Evolutionary conservation across 2,797 vertebrate genomes (phyloP).

Genomic region (Epinephelus coioides): DNA sequence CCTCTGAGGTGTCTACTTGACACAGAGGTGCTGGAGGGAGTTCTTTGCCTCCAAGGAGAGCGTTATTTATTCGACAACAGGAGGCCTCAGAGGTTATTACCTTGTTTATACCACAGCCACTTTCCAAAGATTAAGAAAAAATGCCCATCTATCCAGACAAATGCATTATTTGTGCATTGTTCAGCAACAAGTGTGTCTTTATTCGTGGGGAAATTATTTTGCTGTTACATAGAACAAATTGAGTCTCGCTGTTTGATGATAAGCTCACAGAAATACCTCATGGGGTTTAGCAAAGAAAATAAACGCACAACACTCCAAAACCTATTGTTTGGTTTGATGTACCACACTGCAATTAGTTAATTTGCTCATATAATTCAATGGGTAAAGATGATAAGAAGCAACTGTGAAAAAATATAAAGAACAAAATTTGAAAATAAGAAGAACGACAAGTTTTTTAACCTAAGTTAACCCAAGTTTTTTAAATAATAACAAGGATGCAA

Average conservation of each 20-base stretch:
- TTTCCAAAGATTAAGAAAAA: slow-evolving; percentile 34
- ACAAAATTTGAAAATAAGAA: neutral
- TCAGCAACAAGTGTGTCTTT: slow-evolving; percentile 14
- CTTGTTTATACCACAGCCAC: slow-evolving; percentile 44
- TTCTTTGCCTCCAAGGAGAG: slow-evolving; percentile 39
- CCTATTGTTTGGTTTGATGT: slow-evolving; percentile 15
- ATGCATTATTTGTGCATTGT: slow-evolving; percentile 20
- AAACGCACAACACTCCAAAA: neutral
- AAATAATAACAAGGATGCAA: too few species aligned
- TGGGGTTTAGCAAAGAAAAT: slow-evolving; percentile 4
- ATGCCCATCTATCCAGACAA: slow-evolving; percentile 16
- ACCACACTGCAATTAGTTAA: neutral
- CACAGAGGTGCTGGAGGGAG: slow-evolving; percentile 27
- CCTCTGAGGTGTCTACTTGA: slow-evolving; percentile 34
- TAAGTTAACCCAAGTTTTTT: too few species aligned
- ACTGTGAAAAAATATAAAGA: neutral
- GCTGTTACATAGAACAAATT: neutral
- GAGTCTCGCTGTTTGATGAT: neutral
- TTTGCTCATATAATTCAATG: neutral
- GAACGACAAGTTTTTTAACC: neutral
- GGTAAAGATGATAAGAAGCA: neutral
- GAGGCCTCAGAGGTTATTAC: slow-evolving; percentile 53
- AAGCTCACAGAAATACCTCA: slow-evolving; percentile 4
- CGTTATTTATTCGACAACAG: slow-evolving; percentile 50
- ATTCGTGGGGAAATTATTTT: slow-evolving; percentile 11